Percentiles rank a stretch among this genome's conserved stretches.
Conservation (phyloP, 2,797 vertebrate genomes). For the Catamblyrhynchus diadema region DNA sequence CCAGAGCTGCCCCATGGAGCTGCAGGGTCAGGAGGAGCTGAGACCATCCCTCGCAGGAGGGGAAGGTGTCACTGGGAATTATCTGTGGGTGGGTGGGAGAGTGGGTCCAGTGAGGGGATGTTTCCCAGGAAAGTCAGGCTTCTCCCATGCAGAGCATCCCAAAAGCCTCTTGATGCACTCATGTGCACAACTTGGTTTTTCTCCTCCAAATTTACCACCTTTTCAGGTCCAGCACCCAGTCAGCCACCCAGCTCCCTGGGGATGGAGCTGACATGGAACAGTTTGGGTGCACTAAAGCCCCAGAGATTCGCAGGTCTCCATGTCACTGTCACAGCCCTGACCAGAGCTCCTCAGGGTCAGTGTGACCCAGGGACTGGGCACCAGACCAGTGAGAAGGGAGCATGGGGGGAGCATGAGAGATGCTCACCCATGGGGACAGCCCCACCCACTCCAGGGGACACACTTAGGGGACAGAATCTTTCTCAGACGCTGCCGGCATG, state of each 20-base stretch:
- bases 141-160: background rate
- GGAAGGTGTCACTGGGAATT: background rate
- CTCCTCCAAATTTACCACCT: background rate
- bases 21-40: background rate
- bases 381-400: rapidly evolving
- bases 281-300: rapidly evolving
- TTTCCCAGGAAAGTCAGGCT: background rate
- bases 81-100: background rate
- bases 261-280: rapidly evolving
- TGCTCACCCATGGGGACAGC: background rate
- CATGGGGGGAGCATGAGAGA: background rate
- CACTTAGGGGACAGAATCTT: background rate
- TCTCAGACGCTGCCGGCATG: background rate
- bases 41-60: background rate
- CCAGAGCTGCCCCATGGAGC: background rate
- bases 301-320: rapidly evolving
- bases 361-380: background rate
- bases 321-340: background rate
- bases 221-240: rapidly evolving
- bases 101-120: background rate
- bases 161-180: rapidly evolving
- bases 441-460: background rate
- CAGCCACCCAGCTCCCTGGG: background rate
- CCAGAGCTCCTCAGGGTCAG: background rate
- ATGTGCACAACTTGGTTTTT: background rate